Evolutionary conservation across 2,888 invertebrate genomes (phyloP), one percentile per base, ranked within the genome.

Genomic region (Andricus curvator): DNA sequence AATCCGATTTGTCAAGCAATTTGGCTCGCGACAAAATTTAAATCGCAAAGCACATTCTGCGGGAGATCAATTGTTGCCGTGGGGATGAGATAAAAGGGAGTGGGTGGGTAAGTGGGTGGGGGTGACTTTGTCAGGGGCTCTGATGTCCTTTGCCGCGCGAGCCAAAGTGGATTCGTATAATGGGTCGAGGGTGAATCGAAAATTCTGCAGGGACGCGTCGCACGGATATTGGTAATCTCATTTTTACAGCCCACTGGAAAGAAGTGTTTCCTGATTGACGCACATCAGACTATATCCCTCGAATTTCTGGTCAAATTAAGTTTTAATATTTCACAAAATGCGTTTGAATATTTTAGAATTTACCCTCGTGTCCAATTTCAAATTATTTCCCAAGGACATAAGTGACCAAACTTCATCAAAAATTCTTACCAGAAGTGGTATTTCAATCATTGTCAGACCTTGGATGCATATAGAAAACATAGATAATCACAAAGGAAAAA

Each of bases 11-110:
- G 85, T 87, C 88, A 89, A 89, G 87, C 90, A 92, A 92, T 92
- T 92, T 90, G 88, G 87, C 86, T 86, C 89, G 91, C 90, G 92
- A 92, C 91, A 91, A 91, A 92, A 92, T 92, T 91, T 91, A 91
- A 92, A 92, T 92, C 89, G 91, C 91, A 92, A 92, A 92, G 91
- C 89, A 87, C 87, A 88, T 90, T 89, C 85, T 84, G 79, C 81
- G 81, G 78, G 80, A 80, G 80, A 79, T 83, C 80, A 82, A 82
- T 79, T 79, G 64, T 83, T 67, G 56, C 78, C 80, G 81, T 48
- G 84, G 79, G 80, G 81, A 77, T 51, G 80, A 80, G 78, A 77
- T 80, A 83, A 80, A 81, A 82, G 77, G 83, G 84, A 81, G 64
- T 80, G 84, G 78, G 79, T 37, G 37, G 37, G 8, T 37, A 62